A percentile compares a stretch with the other conserved stretches of the same genome.
Evolutionary conservation across 2,113 vertebrate genomes (phyloP).

Genomic region (Pithys albifrons): DNA sequence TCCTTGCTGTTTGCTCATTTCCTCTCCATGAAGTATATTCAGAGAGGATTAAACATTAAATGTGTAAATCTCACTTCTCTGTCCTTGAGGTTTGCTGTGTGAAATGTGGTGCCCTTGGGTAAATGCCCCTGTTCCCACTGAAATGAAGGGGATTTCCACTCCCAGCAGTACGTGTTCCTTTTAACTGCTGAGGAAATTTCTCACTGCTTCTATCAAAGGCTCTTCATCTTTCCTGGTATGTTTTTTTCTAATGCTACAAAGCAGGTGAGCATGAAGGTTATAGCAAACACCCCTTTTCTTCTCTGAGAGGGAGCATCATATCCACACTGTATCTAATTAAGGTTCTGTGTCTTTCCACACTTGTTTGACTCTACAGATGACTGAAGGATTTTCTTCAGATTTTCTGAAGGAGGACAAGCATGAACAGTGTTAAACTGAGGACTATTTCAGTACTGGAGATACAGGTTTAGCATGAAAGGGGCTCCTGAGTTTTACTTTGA

Average conservation of each 20-base stretch:
- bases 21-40: neutral
- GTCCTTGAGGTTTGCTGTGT: neutral
- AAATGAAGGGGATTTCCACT: neutral
- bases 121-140: neutral
- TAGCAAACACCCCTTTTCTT: neutral
- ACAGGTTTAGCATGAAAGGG: neutral
- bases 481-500: neutral
- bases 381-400: neutral
- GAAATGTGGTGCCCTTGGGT: neutral
- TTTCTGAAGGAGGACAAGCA: neutral
- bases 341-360: neutral
- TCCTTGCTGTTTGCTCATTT: neutral
- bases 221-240: neutral
- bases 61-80: neutral
- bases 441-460: neutral
- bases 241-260: neutral
- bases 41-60: rapidly evolving
- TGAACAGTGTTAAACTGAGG: rapidly evolving
- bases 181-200: neutral
- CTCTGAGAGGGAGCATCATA: neutral
- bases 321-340: neutral
- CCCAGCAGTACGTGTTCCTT: neutral
- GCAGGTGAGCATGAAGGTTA: neutral
- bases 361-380: neutral
- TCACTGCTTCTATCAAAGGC: neutral